phyloP scores from a whole-genome alignment of 2,888 invertebrate genomes.

The Microctonus brassicae region DNA sequence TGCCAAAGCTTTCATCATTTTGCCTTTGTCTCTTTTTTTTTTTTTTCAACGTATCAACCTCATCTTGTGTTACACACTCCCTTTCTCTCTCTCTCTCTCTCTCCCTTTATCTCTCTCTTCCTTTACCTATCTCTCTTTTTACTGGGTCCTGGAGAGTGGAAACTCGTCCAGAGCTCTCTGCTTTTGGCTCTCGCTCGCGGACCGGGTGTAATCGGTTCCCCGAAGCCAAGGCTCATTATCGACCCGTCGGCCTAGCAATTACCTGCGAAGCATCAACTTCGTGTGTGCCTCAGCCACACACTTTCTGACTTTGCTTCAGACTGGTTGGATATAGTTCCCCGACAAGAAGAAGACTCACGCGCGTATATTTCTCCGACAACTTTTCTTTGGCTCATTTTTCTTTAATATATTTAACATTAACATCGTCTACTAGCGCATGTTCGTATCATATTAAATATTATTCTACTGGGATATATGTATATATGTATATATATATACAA shows the following conservation, averaged over 20 bases:
- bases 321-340: neutral
- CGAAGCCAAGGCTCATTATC: conserved; percentile 70
- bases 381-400: neutral
- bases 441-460: neutral
- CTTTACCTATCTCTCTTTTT: conserved; percentile 33
- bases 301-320: conserved; percentile 33
- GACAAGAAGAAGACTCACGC: conserved; percentile 11
- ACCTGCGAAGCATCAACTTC: conserved; percentile 68
- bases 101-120: conserved; percentile 37
- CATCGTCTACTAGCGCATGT: conserved; percentile 22
- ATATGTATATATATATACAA: neutral
- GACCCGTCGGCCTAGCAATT: conserved; percentile 71
- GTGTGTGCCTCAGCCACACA: conserved; percentile 51
- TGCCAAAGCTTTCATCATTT: neutral
- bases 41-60: neutral
- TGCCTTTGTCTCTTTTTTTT: conserved; percentile 8
- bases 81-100: neutral
- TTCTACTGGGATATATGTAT: neutral
- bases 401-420: neutral
- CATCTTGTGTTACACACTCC: conserved; percentile 22
- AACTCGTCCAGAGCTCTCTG: conserved; percentile 44
- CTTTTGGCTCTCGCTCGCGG: conserved; percentile 57
- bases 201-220: conserved; percentile 69
- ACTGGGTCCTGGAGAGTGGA: conserved; percentile 21
- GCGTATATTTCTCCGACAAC: neutral